Conservation (phyloP, 2,888 invertebrate species). For the Orthonychiurus folsomi region DNA sequence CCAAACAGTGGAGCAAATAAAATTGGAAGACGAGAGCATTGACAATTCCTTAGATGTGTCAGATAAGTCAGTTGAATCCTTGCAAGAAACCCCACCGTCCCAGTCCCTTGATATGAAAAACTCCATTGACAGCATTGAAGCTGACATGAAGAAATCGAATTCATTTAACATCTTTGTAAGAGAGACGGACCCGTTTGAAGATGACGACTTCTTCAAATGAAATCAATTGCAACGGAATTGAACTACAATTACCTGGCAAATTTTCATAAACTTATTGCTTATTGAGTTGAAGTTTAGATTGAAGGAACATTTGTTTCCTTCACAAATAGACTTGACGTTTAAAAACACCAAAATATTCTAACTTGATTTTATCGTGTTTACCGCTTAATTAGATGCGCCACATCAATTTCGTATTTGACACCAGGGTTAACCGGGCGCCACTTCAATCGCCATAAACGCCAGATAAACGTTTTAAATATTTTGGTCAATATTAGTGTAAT, state of each 20-base stretch:
- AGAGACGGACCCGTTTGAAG: constrained; percentile 79
- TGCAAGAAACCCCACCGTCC: not conserved
- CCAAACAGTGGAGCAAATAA: constrained; percentile 17
- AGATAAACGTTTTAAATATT: too few relatives aligned
- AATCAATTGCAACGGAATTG: not conserved
- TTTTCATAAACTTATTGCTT: too few relatives aligned
- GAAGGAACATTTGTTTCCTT: too few relatives aligned
- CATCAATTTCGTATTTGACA: too few relatives aligned
- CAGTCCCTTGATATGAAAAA: not conserved
- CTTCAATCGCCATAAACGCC: too few relatives aligned
- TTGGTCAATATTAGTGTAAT: too few relatives aligned
- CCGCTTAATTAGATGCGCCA: too few relatives aligned
- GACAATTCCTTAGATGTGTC: not conserved
- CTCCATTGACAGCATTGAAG: constrained; percentile 7
- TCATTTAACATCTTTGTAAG: constrained; percentile 81
- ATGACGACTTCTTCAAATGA: constrained; percentile 60
- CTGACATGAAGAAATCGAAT: constrained; percentile 67
- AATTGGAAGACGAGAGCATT: constrained; percentile 7
- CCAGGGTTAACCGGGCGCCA: too few relatives aligned
- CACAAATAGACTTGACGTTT: too few relatives aligned
- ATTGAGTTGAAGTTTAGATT: too few relatives aligned
- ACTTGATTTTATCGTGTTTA: too few relatives aligned
- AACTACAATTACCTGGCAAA: not conserved
- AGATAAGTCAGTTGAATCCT: not conserved
- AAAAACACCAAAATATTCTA: too few relatives aligned